A percentile compares a stretch with the other conserved stretches of the same genome.
Conservation (phyloP, 2,113 vertebrate species). For the Oncorhynchus keta region DNA sequence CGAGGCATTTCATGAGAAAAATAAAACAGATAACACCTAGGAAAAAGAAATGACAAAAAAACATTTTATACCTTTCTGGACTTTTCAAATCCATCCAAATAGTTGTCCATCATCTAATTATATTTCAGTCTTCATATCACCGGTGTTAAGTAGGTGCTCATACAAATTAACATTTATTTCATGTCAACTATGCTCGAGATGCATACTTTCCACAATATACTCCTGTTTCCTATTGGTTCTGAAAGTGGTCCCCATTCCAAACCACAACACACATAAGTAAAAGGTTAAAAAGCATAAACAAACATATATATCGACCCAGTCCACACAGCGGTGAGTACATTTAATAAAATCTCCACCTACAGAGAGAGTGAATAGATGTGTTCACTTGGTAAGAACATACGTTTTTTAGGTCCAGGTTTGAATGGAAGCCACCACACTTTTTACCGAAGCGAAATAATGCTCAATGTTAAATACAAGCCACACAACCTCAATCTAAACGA, state of each 20-base stretch:
- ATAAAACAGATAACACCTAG: conserved; percentile 32
- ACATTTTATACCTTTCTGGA: neutral
- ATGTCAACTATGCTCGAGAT: neutral
- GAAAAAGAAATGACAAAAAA: conserved; percentile 4
- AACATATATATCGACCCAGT: conserved; percentile 47
- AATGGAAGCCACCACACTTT: conserved; percentile 72
- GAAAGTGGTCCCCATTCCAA: conserved; percentile 16
- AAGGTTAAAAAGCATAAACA: conserved; percentile 41
- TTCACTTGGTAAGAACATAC: conserved; percentile 16
- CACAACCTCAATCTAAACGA: conserved; percentile 67
- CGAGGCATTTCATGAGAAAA: conserved; percentile 21
- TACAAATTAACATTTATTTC: neutral
- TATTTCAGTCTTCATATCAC: conserved; percentile 5
- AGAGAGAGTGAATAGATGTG: conserved; percentile 3
- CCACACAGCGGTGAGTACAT: conserved; percentile 6
- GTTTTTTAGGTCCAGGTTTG: conserved; percentile 58
- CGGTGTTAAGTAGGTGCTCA: neutral
- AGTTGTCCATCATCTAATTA: neutral
- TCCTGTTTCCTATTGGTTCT: conserved; percentile 4
- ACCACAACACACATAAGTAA: conserved; percentile 52
- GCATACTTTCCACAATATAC: neutral
- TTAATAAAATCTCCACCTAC: conserved; percentile 15
- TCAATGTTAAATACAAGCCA: conserved; percentile 70
- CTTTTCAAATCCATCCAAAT: no score
- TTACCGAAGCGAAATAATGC: conserved; percentile 71